phyloP scores from a whole-genome alignment of 1,140 invertebrate genomes.

The Ceratina japonica region DNA sequence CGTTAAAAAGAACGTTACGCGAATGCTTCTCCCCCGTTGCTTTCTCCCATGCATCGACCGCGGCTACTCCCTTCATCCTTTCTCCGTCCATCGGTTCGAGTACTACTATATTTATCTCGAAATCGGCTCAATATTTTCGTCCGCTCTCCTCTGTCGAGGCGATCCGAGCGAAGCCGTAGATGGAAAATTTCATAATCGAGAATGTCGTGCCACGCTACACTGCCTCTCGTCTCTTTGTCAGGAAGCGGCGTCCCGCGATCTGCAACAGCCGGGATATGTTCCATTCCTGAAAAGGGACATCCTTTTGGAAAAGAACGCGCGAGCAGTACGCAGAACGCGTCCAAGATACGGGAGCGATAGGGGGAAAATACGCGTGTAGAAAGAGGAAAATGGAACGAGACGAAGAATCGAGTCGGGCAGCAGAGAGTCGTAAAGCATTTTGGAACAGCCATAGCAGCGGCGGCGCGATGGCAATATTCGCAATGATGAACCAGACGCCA shows the following conservation, averaged over 20 bases:
- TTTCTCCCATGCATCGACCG: conserved; percentile 7
- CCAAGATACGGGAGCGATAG: neutral
- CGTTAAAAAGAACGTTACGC: neutral
- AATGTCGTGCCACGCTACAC: neutral
- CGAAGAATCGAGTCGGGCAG: conserved; percentile 9
- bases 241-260: conserved; percentile 17
- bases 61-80: conserved; percentile 20
- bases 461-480: conserved; percentile 6
- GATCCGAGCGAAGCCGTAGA: neutral
- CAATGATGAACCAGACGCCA: conserved; percentile 47
- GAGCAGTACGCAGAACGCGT: neutral
- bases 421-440: conserved; percentile 31
- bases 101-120: conserved; percentile 60
- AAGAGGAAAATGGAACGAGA: neutral
- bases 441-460: neutral
- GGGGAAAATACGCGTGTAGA: conserved; percentile 1
- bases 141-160: neutral
- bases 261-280: neutral
- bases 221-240: neutral
- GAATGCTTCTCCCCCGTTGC: conserved; percentile 38
- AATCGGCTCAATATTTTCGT: conserved; percentile 36
- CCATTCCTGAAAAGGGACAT: too few relatives aligned
- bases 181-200: conserved; percentile 3
- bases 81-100: conserved; percentile 39
- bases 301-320: too few relatives aligned